A percentile compares a stretch with the other conserved stretches of the same genome.
phyloP scores from a whole-genome alignment of 2,888 invertebrate genomes.

The Perdita meconis region DNA sequence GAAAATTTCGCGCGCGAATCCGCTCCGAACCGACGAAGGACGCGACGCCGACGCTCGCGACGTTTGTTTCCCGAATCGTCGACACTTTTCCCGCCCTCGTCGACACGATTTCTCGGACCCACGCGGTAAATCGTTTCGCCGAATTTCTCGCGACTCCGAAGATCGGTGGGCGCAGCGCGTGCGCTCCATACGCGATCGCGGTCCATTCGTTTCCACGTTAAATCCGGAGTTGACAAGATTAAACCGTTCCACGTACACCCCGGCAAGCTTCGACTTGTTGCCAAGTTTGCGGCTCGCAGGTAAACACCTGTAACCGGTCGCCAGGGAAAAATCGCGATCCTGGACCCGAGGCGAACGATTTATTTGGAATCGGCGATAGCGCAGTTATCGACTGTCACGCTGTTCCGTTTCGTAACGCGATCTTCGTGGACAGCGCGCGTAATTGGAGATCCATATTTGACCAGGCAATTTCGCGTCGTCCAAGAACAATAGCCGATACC shows the following conservation, averaged over 20 bases:
- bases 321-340: constrained; percentile 19
- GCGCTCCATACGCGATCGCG: not conserved
- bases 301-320: constrained; percentile 53
- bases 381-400: constrained; percentile 25
- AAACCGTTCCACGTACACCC: constrained; percentile 40
- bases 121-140: not conserved
- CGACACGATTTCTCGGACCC: not conserved
- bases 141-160: not conserved
- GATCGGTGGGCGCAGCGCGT: not conserved
- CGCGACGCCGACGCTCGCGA: not conserved
- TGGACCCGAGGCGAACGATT: not conserved
- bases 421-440: constrained; percentile 15
- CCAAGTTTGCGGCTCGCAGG: constrained; percentile 44
- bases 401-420: constrained; percentile 35
- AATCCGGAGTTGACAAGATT: constrained; percentile 58
- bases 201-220: constrained; percentile 41
- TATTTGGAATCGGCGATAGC: constrained; percentile 5
- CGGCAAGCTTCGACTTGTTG: constrained; percentile 39
- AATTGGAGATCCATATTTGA: constrained; percentile 22
- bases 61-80: not conserved
- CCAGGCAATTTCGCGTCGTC: constrained; percentile 23
- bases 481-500: constrained; percentile 1
- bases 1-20: constrained; percentile 42
- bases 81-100: no score
- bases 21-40: constrained; percentile 5